phyloP scores from a whole-genome alignment of 2,797 vertebrate genomes.

The Ctenochaetus hawaiiensis region DNA sequence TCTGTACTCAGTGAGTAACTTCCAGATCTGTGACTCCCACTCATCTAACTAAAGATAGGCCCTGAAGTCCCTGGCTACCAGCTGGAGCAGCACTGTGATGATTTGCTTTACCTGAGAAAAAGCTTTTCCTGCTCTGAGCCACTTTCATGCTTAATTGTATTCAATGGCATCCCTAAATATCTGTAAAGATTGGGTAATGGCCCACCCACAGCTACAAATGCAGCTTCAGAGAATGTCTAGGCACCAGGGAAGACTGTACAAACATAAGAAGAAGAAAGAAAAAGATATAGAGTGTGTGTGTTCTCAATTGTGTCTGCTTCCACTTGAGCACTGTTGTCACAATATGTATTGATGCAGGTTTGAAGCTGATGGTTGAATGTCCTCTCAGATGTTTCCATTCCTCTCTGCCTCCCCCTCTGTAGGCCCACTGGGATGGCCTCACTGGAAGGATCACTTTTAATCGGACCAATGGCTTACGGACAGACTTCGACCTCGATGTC shows the following conservation, averaged over 20 bases:
- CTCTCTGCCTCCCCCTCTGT: constrained; percentile 46
- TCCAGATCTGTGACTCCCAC: constrained; percentile 58
- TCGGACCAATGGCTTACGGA: constrained; percentile 96
- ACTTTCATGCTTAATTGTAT: constrained; percentile 72
- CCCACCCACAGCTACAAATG: constrained; percentile 51
- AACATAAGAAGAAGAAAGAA: constrained; percentile 23
- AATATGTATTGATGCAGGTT: not conserved
- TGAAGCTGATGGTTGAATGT: constrained; percentile 8
- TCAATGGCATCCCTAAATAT: constrained; percentile 61
- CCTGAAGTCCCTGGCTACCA: constrained; percentile 32
- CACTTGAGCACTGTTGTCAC: constrained; percentile 24
- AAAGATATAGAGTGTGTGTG: constrained; percentile 2
- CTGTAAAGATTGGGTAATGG: constrained; percentile 67
- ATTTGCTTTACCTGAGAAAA: constrained; percentile 44
- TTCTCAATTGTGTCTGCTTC: constrained; percentile 11
- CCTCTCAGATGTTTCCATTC: constrained; percentile 7
- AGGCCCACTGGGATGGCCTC: constrained; percentile 99
- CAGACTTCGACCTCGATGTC: constrained; percentile 98
- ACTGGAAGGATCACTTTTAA: constrained; percentile 99
- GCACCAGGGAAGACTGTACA: constrained; percentile 23
- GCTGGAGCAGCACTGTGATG: constrained; percentile 24
- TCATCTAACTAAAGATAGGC: constrained; percentile 52
- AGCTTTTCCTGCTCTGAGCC: constrained; percentile 44
- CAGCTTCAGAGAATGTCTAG: constrained; percentile 23
- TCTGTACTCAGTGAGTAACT: constrained; percentile 35